Evolutionary conservation across 2,888 invertebrate genomes (phyloP).

Genomic region (Drosophila mimica): DNA sequence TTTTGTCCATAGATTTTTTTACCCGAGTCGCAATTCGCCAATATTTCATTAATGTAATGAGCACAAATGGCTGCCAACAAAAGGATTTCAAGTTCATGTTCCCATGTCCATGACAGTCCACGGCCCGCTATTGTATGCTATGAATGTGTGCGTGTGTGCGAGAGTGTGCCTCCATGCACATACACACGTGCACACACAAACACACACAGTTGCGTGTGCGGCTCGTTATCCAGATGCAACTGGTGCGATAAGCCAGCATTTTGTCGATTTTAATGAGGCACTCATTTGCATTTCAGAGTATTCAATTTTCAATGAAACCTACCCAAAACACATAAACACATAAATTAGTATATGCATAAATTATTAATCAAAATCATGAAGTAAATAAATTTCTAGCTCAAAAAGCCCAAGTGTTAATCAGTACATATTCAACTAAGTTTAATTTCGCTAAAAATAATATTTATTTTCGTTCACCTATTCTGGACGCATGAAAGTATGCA

Average conservation of each 20-base stretch:
- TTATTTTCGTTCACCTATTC: neutral
- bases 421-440: neutral
- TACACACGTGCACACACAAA: neutral
- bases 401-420: fast-evolving
- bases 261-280: slow-evolving; percentile 63
- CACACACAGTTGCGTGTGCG: slow-evolving; percentile 33
- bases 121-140: slow-evolving; percentile 73
- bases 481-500: slow-evolving; percentile 18
- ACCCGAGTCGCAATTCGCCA: slow-evolving; percentile 57
- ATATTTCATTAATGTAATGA: slow-evolving; percentile 68
- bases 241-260: slow-evolving; percentile 55
- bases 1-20: slow-evolving; percentile 20
- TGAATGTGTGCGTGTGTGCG: neutral
- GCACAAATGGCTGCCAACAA: slow-evolving; percentile 59
- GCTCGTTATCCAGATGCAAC: slow-evolving; percentile 74
- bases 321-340: too few species aligned
- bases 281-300: slow-evolving; percentile 28
- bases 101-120: slow-evolving; percentile 53
- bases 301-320: slow-evolving; percentile 17
- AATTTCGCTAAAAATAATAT: neutral
- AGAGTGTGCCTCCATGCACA: slow-evolving; percentile 4
- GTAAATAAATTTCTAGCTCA: too few species aligned
- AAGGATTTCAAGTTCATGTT: slow-evolving; percentile 72
- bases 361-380: neutral
- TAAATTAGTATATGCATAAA: neutral